Evolutionary conservation across 2,113 vertebrate genomes (phyloP), one percentile per base, ranked within the genome.

Genomic region (Datnioides undecimradiatus): DNA sequence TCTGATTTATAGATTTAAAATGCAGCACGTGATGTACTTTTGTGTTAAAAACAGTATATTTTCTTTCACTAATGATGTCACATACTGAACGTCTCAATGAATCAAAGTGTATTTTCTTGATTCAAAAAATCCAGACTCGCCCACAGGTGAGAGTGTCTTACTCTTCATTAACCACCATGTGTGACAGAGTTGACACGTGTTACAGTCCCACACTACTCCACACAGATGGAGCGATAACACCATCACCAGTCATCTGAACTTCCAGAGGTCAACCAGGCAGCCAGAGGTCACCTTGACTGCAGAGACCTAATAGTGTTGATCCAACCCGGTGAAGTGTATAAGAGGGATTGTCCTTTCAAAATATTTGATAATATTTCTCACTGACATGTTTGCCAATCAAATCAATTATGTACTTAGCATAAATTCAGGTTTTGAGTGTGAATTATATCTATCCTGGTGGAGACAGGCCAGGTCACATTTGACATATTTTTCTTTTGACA

Each of bases 271-370:
- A 75, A 4, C 23, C 27, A 73, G 74, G 69, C 58, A 73, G 46
- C 58, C 57, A 49, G 59, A 65, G 80, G 87, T 89, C 85, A 87
- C 55, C 59, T 63, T 67, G 62, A 62, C 25, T 3, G 27, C 27
- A 46, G 6, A 25, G 25, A 48, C 45, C 21, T 9, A 46, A 19
- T 21, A 9, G 19, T 49, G 9, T 23, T 23, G n/a, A 25, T 51
- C 48, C 5, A 2, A 25, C 25, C 14, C 25, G 49, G 12, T 51
- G n/a, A 46, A 21, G 1, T 46, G 45, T 8, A 25, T 25, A 25
- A 25, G 11, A 2, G 5, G 0, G 3, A 51, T 25, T 13, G 49
- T 51, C 49, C 12, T 21, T 2, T 45, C 12, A 34, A 21, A n/a
- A n/a, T n/a, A n/a, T n/a, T n/a, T n/a, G n/a, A n/a, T n/a, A n/a